A percentile compares a stretch with the other conserved stretches of the same genome.
Conservation (phyloP, 1,140 invertebrate species). For the Drosophila busckii region DNA sequence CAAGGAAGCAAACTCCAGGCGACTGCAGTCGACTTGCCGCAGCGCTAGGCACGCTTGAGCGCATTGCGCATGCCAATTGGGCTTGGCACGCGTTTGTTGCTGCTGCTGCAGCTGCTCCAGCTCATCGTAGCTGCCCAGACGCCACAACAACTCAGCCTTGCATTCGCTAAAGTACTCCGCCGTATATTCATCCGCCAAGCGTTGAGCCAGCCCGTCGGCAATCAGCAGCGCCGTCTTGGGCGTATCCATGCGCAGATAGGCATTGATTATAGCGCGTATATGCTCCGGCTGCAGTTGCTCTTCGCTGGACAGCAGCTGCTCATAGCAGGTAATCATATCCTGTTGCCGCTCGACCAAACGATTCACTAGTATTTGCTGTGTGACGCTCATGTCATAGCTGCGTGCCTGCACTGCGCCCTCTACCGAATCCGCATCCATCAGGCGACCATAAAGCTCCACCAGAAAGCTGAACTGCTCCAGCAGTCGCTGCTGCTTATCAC, state of each 20-base stretch:
- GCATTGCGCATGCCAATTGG: conserved; percentile 80
- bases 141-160: conserved; percentile 92
- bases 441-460: conserved; percentile 86
- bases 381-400: conserved; percentile 83
- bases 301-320: conserved; percentile 82
- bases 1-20: conserved; percentile 71
- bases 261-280: conserved; percentile 81
- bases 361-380: conserved; percentile 86
- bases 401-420: conserved; percentile 85
- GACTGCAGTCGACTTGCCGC: conserved; percentile 67
- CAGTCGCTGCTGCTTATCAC: conserved; percentile 80
- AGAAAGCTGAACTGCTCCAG: conserved; percentile 83
- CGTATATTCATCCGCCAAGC: conserved; percentile 78
- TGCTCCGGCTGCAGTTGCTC: conserved; percentile 73
- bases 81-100: conserved; percentile 80
- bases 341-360: conserved; percentile 86
- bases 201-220: conserved; percentile 81
- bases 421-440: conserved; percentile 88
- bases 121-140: conserved; percentile 89
- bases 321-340: conserved; percentile 88
- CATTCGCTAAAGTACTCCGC: conserved; percentile 82
- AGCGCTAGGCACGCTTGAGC: conserved; percentile 82
- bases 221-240: conserved; percentile 87
- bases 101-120: conserved; percentile 81
- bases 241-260: conserved; percentile 87